Conservation (phyloP, 92 coral and sea anemone species). For the Nematostella vectensis region DNA sequence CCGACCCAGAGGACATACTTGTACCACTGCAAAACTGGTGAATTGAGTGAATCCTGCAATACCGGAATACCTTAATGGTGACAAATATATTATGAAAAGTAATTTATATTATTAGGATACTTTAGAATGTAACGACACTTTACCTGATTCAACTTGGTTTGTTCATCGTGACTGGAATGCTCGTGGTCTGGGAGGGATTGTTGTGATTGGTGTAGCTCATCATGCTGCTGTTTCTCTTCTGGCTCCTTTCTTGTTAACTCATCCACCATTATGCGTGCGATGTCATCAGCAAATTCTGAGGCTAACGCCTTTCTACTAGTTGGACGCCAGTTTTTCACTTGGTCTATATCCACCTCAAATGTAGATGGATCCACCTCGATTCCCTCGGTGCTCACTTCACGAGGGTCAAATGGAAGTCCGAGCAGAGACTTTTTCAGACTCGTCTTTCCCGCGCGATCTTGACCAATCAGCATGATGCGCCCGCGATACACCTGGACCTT, state of each 20-base stretch:
- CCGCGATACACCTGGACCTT: constrained; percentile 72
- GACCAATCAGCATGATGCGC: constrained; percentile 80
- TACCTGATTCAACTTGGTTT: too few relatives aligned
- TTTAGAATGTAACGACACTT: too few relatives aligned
- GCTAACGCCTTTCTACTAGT: constrained; percentile 33
- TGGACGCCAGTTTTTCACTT: constrained; percentile 68
- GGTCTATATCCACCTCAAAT: constrained; percentile 55
- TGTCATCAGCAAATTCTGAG: constrained; percentile 63
- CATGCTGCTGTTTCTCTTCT: too few relatives aligned
- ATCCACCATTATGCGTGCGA: constrained; percentile 63
- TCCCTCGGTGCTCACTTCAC: constrained; percentile 65
- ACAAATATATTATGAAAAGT: too few relatives aligned
- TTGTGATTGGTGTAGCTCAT: too few relatives aligned
- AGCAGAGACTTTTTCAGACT: constrained; percentile 83
- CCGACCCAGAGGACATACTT: too few relatives aligned
- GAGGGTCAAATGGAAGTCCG: constrained; percentile 60
- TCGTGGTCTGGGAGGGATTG: too few relatives aligned
- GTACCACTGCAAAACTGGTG: too few relatives aligned
- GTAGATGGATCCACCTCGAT: constrained; percentile 71
- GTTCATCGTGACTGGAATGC: too few relatives aligned
- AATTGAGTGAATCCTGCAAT: too few relatives aligned
- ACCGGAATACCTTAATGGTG: too few relatives aligned
- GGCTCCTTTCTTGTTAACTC: constrained; percentile 24
- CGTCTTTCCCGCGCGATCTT: constrained; percentile 91
- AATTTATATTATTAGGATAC: too few relatives aligned